Evolutionary conservation across 2,113 vertebrate genomes (phyloP), one percentile per base, ranked within the genome.

Genomic region (Odocoileus virginianus): DNA sequence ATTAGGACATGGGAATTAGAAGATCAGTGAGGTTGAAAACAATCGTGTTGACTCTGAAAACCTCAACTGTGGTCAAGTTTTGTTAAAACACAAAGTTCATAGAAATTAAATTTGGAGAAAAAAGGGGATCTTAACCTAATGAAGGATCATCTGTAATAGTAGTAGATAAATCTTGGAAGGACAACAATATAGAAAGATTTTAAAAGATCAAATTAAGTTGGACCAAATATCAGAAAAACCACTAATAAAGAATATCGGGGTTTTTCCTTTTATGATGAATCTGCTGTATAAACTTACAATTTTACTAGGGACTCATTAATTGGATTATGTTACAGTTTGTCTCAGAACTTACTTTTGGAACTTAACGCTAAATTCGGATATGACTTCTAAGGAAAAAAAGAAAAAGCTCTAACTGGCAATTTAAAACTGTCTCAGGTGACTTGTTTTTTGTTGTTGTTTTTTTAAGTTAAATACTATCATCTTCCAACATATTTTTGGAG

Each of bases 271-370:
- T 88, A 86, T 93, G 78, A 91, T 79, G n/a, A 91, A 87, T 91
- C 82, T 87, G 45, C 60, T 93, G 90, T 67, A 7, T 74, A 87
- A 93, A 93, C 47, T 83, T 89, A 61, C 60, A 89, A 84, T 10
- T 82, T 21, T 19, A 79, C 17, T 15, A 71, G 54, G 45, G 23
- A 58, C 25, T 85, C 27, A 81, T 54, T 94, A 57, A 88, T 40
- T 67, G n/a, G 76, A 78, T 94, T 96, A 60, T 93, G 79, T 93
- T 89, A 47, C 57, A 33, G 43, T 78, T 95, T 91, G 28, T 45
- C 45, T 96, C 54, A 79, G 40, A 27, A 45, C 11, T 60, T 74
- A 91, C n/a, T 95, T 91, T 97, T 89, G 43, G 82, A 95, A 93
- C 15, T 67, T 82, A 74, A 58, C 0, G 17, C 84, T 90, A 86